A percentile compares a stretch with the other conserved stretches of the same genome.
phyloP scores from a whole-genome alignment of 2,113 vertebrate species.

The Mesocricetus auratus region DNA sequence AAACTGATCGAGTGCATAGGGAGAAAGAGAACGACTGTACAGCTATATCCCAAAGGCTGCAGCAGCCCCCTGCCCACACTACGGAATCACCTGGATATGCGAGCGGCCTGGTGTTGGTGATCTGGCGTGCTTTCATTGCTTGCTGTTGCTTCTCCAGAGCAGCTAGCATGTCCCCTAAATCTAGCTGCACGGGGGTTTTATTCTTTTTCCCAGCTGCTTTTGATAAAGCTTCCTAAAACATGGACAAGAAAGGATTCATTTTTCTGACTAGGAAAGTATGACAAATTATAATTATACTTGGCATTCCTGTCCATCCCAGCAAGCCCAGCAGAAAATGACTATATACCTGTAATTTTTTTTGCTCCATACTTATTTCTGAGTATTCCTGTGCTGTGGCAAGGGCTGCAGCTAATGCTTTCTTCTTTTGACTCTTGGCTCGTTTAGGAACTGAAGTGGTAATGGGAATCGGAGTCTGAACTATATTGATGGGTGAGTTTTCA shows the following conservation, averaged over 20 bases:
- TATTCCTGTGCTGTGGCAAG: slow-evolving; percentile 98
- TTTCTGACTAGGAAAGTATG: not conserved
- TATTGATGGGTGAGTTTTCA: slow-evolving; percentile 98
- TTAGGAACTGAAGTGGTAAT: slow-evolving; percentile 99
- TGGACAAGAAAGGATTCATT: not conserved
- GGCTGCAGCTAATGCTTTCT: slow-evolving; percentile 98
- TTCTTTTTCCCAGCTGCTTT: slow-evolving; percentile 99
- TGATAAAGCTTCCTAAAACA: slow-evolving; percentile 94
- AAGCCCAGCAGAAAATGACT: not conserved
- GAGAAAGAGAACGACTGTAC: not conserved
- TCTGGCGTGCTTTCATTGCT: slow-evolving; percentile 97
- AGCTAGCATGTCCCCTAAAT: slow-evolving; percentile 98
- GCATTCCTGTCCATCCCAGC: not conserved
- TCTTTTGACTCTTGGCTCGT: slow-evolving; percentile 98
- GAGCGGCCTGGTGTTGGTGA: slow-evolving; percentile 97
- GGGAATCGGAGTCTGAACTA: slow-evolving; percentile 98
- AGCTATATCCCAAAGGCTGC: not conserved
- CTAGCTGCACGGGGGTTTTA: slow-evolving; percentile 97
- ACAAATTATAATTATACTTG: not conserved
- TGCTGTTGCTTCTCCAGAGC: slow-evolving; percentile 98
- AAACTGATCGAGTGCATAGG: not conserved
- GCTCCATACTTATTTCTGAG: slow-evolving; percentile 99
- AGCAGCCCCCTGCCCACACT: not conserved
- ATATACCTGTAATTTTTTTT: slow-evolving; percentile 96
- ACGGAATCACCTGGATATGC: slow-evolving; percentile 90